Evolutionary conservation across 2,113 vertebrate species (phyloP), one percentile per base, ranked within the genome.

Genomic region (Mormyrus iriodes): DNA sequence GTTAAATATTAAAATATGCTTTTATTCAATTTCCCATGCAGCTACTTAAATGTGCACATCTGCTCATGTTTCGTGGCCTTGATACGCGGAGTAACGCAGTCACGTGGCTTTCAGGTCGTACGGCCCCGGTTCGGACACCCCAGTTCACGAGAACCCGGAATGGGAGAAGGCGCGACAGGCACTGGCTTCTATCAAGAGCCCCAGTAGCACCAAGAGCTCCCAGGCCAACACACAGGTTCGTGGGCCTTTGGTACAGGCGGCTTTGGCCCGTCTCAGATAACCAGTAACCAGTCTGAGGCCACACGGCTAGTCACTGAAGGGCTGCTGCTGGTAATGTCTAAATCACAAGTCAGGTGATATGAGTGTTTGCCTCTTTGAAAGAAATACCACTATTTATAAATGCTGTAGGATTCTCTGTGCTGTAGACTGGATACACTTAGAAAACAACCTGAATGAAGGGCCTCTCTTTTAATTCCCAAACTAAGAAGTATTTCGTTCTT

Each of bases 101-200:
- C 35, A 73, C 4, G 15, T 48, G 13, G 79, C 86, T 19, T 44
- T 42, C 90, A 96, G 96, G 96, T 91, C 94, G 0, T 96, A 95
- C 48, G 91, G 93, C 5, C 31, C 94, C 73, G 90, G 92, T 86
- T 93, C 93, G 91, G 97, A 97, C 2, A 86, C 93, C 0, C 96
- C 96, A 46, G 96, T 95, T 90, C 97, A 97, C 0, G 97, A 98
- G 93, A 98, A 98, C 89, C 97, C 97, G 0, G 97, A 98, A 92
- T 98, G 97, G 97, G 97, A 98, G 93, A 98, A 98, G 88, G 97
- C 97, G 52, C 94, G 97, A 61, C 97, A 98, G 91, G 95, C 96
- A 17, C 91, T 96, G 35, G 95, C 96, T 0, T 96, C 95, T 12
- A 96, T 96, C 83, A 96, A 96, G 89, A 95, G 91, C 86, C 95